Evolutionary conservation across 2,797 vertebrate genomes (phyloP).

Genomic region (Tapirus indicus): DNA sequence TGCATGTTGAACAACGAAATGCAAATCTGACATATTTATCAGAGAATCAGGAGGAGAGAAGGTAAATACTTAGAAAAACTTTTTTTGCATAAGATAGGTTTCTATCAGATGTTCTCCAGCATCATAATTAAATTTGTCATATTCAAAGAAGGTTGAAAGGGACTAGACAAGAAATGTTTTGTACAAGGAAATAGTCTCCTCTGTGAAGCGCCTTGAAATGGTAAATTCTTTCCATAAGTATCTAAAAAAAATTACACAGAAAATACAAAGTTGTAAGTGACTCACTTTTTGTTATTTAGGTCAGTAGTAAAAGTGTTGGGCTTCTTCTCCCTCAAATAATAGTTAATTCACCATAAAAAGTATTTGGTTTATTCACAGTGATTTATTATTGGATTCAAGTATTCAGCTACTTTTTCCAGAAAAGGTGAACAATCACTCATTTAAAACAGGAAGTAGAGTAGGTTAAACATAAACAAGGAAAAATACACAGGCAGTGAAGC

Average conservation of each 20-base stretch:
- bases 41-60: background rate
- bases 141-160: background rate
- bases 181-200: background rate
- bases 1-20: background rate
- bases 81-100: background rate
- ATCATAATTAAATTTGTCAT: background rate
- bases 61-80: background rate
- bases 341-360: background rate
- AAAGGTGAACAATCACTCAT: background rate
- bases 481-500: background rate
- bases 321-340: background rate
- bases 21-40: background rate
- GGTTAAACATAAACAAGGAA: background rate
- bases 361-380: background rate
- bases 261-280: conserved; percentile 39
- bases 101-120: background rate
- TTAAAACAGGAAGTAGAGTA: background rate
- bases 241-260: background rate
- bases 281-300: background rate
- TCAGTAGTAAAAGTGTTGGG: background rate
- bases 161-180: background rate
- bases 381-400: background rate
- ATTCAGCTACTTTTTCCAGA: background rate
- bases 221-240: background rate
- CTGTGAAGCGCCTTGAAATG: background rate